Evolutionary conservation across 2,113 vertebrate species (phyloP), one percentile per base, ranked within the genome.

Genomic region (Mugil cephalus): DNA sequence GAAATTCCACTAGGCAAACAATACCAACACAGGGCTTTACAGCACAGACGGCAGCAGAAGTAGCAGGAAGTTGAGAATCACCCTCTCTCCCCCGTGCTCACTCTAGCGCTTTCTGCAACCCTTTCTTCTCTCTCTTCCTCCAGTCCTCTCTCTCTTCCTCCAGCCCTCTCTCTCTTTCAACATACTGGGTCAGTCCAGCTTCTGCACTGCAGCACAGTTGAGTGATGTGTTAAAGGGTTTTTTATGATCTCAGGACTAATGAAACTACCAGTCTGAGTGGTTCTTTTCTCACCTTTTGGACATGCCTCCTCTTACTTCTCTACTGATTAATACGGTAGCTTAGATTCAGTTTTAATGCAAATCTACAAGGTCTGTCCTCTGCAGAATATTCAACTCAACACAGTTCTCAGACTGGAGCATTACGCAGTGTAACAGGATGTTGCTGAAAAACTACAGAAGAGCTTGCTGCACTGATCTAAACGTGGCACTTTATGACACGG

Each of bases 171-270:
- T 69, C 61, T 73, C 58, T 72, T 71, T 74, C 71, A 65, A 66
- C 75, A 79, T 85, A 87, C 62, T 85, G 82, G 85, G 85, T 88
- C 87, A 88, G 75, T 72, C 8, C 17, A 85, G 75, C 68, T 86
- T 39, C 82, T 90, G 87, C 79, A 89, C 88, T 91, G 88, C 88
- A 89, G 86, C 82, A 91, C 66, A 81, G 72, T 73, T 69, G 56
- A 88, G 34, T 83, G 71, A 87, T 78, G 77, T 87, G 60, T 76
- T 74, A 30, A 77, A 63, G 65, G n/a, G 1, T 51, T 83, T 54
- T 75, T 72, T 19, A 52, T 54, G 47, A 77, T 86, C 21, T 79
- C 65, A 71, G 40, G 67, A 50, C 60, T 2, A 24, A 39, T 15
- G 14, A 46, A 75, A 66, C n/a, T 42, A 13, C 8, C 4, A n/a